A percentile compares a stretch with the other conserved stretches of the same genome.
These are phyloP conservation scores for Platysternon megacephalum DNA, from an alignment of 2,113 vertebrate species.

Conservation along the genomic window DNA sequence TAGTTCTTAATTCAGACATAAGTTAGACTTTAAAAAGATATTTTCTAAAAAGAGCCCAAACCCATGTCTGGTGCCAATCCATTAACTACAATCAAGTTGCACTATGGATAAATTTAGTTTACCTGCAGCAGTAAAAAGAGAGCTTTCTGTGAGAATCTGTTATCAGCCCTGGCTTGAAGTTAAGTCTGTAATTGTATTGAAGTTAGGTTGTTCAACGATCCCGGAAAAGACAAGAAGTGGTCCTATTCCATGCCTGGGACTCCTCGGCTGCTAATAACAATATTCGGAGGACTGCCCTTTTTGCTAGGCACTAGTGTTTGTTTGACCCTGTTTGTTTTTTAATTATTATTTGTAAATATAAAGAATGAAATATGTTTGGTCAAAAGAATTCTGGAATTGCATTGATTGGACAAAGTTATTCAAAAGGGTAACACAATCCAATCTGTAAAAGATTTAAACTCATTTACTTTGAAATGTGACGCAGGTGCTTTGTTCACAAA, in stretches of 20 bases:
- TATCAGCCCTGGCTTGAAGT: background rate
- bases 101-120: background rate
- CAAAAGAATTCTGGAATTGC: constrained; percentile 62
- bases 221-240: background rate
- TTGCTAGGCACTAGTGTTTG: background rate
- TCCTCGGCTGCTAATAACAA: background rate
- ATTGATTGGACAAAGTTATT: constrained; percentile 68
- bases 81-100: constrained; percentile 1
- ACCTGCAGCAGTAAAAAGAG: background rate
- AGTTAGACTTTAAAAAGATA: background rate
- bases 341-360: constrained; percentile 36
- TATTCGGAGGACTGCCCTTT: background rate
- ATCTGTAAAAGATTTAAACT: constrained; percentile 11
- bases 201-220: background rate
- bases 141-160: background rate
- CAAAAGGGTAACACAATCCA: constrained; percentile 66
- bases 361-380: constrained; percentile 45
- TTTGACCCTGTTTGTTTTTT: background rate
- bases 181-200: background rate
- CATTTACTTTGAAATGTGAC: constrained; percentile 50
- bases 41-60: constrained; percentile 10
- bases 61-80: background rate
- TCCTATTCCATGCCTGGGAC: background rate
- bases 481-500: constrained; percentile 52
- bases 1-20: background rate